A percentile compares a stretch with the other conserved stretches of the same genome.
phyloP scores from a whole-genome alignment of 2,888 invertebrate genomes.

The Oscheius sp. region DNA sequence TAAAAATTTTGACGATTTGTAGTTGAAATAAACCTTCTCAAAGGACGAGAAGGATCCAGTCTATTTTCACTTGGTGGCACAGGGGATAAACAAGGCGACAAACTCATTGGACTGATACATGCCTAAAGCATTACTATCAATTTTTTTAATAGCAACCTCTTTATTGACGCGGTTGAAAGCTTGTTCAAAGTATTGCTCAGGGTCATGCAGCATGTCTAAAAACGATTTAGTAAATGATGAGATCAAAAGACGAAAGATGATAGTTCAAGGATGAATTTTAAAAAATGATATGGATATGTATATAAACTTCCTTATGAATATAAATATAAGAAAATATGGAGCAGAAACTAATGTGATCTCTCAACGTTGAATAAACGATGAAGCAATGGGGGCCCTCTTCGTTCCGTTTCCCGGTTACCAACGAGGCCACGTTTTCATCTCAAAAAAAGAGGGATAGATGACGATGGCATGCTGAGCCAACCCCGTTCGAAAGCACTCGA shows the following conservation, averaged over 20 bases:
- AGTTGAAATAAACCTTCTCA: slow-evolving; percentile 33
- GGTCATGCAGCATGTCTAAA: slow-evolving; percentile 26
- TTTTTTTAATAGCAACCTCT: slow-evolving; percentile 3
- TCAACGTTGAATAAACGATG: neutral
- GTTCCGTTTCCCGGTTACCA: no score
- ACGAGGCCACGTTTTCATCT: no score
- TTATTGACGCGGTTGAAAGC: slow-evolving; percentile 26
- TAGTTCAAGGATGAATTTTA: no score
- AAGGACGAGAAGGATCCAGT: slow-evolving; percentile 42
- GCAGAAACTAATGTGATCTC: no score
- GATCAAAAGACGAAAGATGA: neutral
- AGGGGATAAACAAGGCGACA: slow-evolving; percentile 22
- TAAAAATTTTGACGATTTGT: neutral
- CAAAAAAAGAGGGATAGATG: no score
- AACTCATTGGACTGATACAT: slow-evolving; percentile 13
- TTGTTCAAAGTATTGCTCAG: slow-evolving; percentile 26
- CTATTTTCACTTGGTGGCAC: slow-evolving; percentile 17
- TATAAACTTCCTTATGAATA: no score
- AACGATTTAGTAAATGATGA: neutral
- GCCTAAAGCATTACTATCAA: neutral
- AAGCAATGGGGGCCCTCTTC: no score
- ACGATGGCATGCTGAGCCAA: no score
- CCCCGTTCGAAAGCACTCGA: neutral
- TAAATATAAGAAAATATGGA: no score
- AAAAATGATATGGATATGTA: no score